These are phyloP conservation scores for Psophia crepitans DNA, from an alignment of 2,113 vertebrate genomes.

Conservation along the genomic window DNA sequence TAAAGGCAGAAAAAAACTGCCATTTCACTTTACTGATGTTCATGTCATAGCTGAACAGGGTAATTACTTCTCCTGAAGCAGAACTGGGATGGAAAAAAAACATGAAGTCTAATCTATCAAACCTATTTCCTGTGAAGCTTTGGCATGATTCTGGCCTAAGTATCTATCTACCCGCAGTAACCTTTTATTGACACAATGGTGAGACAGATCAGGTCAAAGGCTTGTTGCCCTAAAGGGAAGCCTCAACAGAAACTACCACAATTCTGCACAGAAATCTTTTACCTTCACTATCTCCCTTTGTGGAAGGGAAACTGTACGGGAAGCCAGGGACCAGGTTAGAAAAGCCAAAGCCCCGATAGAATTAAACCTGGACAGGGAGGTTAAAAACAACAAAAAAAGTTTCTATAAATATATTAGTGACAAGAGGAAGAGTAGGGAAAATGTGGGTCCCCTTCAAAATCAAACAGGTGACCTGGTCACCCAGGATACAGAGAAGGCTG, in stretches of 20 bases:
- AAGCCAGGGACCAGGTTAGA: too few relatives aligned
- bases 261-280: neutral
- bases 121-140: neutral
- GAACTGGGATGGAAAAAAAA: neutral
- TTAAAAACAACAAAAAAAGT: too few relatives aligned
- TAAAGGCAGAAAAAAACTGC: neutral
- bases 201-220: neutral
- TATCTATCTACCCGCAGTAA: neutral
- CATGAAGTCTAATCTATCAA: neutral
- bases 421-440: too few relatives aligned
- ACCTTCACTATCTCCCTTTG: neutral
- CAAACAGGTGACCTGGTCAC: too few relatives aligned
- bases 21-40: neutral
- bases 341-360: too few relatives aligned
- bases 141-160: neutral
- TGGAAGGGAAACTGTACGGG: too few relatives aligned
- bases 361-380: too few relatives aligned
- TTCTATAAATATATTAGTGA: too few relatives aligned
- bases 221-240: neutral
- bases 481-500: too few relatives aligned
- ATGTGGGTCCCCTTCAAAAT: too few relatives aligned
- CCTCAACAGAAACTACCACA: neutral
- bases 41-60: neutral
- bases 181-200: neutral
- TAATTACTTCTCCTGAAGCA: neutral